phyloP scores from a whole-genome alignment of 2,888 invertebrate species.

The Amphipyra tragopoginis region DNA sequence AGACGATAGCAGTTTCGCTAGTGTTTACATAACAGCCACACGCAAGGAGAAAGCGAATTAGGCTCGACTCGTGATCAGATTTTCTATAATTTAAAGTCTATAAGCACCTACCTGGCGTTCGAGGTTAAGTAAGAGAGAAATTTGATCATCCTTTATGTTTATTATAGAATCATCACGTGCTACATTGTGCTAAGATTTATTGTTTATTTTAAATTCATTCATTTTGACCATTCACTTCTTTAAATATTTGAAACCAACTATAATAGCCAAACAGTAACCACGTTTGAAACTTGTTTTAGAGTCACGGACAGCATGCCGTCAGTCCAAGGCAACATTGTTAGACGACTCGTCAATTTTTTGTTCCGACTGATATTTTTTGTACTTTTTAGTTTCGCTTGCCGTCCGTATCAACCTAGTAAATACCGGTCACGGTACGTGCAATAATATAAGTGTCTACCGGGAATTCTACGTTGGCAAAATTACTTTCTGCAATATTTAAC shows the following conservation, averaged over 20 bases:
- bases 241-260: constrained; percentile 1
- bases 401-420: constrained; percentile 6
- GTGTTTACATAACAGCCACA: constrained; percentile 69
- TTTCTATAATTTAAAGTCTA: constrained; percentile 64
- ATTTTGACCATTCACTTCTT: neutral
- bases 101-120: constrained; percentile 61
- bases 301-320: constrained; percentile 5
- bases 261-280: constrained; percentile 2
- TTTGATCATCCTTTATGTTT: constrained; percentile 23
- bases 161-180: constrained; percentile 14
- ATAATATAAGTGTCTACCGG: neutral
- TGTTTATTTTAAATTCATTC: constrained; percentile 3
- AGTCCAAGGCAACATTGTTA: constrained; percentile 21
- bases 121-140: constrained; percentile 29
- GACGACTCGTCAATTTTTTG: constrained; percentile 19
- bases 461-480: neutral
- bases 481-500: neutral
- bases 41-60: constrained; percentile 67
- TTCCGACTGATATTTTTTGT: constrained; percentile 9
- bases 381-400: constrained; percentile 1
- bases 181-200: constrained; percentile 8
- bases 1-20: constrained; percentile 65
- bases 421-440: neutral
- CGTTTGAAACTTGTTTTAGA: constrained; percentile 29
- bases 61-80: constrained; percentile 62